Evolutionary conservation across 2,888 invertebrate species (phyloP).

Genomic region (Odontothrips loti): DNA sequence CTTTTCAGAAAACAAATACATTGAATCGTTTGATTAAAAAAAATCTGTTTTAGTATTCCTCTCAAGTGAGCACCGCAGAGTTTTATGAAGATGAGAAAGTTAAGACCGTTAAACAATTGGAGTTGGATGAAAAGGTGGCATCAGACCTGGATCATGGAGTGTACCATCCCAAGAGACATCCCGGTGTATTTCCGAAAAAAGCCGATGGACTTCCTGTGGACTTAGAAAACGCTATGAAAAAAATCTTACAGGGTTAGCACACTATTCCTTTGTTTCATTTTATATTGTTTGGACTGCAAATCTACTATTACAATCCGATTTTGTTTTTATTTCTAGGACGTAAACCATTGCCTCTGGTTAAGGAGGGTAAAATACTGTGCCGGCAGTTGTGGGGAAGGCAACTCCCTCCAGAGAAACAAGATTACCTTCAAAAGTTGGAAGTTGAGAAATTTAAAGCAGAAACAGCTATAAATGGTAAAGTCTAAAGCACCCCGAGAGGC

Average conservation of each 20-base stretch:
- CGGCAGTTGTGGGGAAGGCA: constrained; percentile 60
- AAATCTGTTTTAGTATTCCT: not conserved
- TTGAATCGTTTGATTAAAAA: not conserved
- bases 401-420: constrained; percentile 59
- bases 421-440: constrained; percentile 49
- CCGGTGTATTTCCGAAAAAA: constrained; percentile 59
- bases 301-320: constrained; percentile 11
- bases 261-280: constrained; percentile 29
- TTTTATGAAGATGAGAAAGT: not conserved
- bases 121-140: constrained; percentile 37
- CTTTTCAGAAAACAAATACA: too few relatives aligned
- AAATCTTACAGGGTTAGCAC: constrained; percentile 50
- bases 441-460: constrained; percentile 45
- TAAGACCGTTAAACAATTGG: not conserved
- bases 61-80: not conserved
- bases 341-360: constrained; percentile 53
- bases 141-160: constrained; percentile 47
- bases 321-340: constrained; percentile 50
- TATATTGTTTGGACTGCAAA: constrained; percentile 19
- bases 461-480: constrained; percentile 42
- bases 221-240: constrained; percentile 55
- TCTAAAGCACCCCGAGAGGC: constrained; percentile 35
- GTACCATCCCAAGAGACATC: constrained; percentile 65
- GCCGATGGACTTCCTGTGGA: constrained; percentile 57
- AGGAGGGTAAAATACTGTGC: constrained; percentile 54